Percentiles rank a stretch among this genome's conserved stretches.
Conservation (phyloP, 1,140 invertebrate species). For the Aphelinus atriplicis region DNA sequence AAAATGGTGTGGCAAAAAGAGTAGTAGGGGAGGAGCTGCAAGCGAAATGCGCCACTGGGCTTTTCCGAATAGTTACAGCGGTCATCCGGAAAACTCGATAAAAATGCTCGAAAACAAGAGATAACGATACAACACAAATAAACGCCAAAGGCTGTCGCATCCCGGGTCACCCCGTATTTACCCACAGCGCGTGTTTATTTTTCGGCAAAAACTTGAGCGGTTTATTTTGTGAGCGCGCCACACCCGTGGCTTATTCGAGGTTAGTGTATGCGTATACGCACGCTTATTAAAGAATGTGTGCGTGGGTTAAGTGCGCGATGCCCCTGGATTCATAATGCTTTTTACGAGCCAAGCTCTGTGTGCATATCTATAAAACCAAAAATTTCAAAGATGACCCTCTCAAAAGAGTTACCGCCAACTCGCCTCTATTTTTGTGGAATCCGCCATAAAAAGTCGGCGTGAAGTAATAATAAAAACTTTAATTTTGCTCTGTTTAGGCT, state of each 20-base stretch:
- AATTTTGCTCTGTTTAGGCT: too few relatives aligned
- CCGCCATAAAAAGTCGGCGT: too few relatives aligned
- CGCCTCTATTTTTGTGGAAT: too few relatives aligned
- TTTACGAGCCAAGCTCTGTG: constrained; percentile 18
- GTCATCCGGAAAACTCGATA: not conserved
- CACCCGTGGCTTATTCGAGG: not conserved
- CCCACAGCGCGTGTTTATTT: constrained; percentile 21
- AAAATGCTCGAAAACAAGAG: not conserved
- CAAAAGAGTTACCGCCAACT: not conserved
- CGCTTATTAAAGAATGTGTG: too few relatives aligned
- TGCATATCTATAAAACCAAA: constrained; percentile 11
- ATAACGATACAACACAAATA: not conserved
- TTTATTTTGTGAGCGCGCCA: constrained; percentile 30
- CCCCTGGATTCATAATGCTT: constrained; percentile 40
- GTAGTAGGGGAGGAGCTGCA: too few relatives aligned
- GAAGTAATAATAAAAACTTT: too few relatives aligned
- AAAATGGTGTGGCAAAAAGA: too few relatives aligned
- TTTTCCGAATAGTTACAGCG: too few relatives aligned
- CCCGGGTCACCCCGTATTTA: constrained; percentile 18
- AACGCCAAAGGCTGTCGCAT: constrained; percentile 9
- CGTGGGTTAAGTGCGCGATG: not conserved
- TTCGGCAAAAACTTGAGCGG: constrained; percentile 23
- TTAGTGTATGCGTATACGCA: constrained; percentile 28
- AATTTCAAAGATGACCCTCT: not conserved
- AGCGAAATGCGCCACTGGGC: too few relatives aligned